phyloP scores from a whole-genome alignment of 2,113 vertebrate species.

The Crotophaga sulcirostris region DNA sequence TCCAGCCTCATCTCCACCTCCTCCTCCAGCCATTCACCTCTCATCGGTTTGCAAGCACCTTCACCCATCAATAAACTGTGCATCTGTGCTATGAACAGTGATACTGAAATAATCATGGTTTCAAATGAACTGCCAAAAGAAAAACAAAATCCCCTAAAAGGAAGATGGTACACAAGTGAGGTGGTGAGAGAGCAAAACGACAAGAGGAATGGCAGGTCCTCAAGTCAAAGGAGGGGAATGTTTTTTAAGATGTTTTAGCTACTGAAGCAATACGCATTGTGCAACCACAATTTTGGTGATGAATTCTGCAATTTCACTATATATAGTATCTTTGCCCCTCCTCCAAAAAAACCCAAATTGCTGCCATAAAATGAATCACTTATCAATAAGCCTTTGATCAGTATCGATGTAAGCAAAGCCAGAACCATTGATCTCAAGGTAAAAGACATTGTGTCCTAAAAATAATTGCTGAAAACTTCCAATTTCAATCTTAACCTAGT shows the following conservation, averaged over 20 bases:
- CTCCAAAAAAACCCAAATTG: neutral
- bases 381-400: neutral
- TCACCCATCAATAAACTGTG: neutral
- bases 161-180: neutral
- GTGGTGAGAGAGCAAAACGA: neutral
- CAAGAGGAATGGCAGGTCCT: neutral
- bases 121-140: neutral
- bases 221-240: neutral
- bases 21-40: neutral
- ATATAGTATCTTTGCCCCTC: rapidly evolving
- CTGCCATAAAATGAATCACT: neutral
- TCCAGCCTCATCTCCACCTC: neutral
- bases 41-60: neutral
- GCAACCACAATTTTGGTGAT: neutral
- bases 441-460: neutral
- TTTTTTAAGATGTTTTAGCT: neutral
- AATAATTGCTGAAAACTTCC: neutral
- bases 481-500: neutral
- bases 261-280: neutral
- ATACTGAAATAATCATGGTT: neutral
- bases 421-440: neutral
- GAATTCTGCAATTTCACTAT: neutral
- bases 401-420: neutral
- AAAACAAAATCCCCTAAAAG: neutral
- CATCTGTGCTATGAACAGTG: neutral